These are phyloP conservation scores for Congeria kusceri DNA, from an alignment of 2,888 invertebrate genomes.

Conservation along the genomic window DNA sequence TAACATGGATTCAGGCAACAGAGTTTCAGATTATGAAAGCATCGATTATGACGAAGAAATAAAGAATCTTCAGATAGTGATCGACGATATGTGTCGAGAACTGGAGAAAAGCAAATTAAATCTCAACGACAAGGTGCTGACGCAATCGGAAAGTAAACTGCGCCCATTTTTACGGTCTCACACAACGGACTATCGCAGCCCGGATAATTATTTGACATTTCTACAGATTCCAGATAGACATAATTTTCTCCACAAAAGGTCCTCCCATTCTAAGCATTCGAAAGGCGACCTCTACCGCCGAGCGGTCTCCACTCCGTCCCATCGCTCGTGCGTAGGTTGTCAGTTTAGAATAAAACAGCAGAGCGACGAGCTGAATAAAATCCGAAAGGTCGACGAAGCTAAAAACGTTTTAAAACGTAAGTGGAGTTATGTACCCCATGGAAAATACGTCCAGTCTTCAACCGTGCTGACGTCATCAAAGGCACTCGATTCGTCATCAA, in stretches of 20 bases:
- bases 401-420: conserved; percentile 39
- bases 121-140: conserved; percentile 5
- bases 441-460: conserved; percentile 55
- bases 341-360: conserved; percentile 64
- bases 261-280: conserved; percentile 12
- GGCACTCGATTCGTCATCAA: not conserved
- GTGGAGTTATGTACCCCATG: conserved; percentile 65
- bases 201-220: not conserved
- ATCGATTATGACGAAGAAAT: conserved; percentile 59
- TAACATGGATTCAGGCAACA: not conserved
- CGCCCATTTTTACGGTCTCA: conserved; percentile 55
- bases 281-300: conserved; percentile 37
- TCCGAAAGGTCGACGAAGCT: conserved; percentile 18
- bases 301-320: conserved; percentile 39
- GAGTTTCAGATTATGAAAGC: conserved; percentile 7
- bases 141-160: conserved; percentile 17
- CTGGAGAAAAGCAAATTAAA: conserved; percentile 42
- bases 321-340: conserved; percentile 66
- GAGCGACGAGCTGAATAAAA: conserved; percentile 36
- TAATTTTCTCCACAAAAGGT: no score
- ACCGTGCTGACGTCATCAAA: conserved; percentile 12
- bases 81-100: conserved; percentile 51
- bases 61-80: conserved; percentile 48
- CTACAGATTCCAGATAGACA: conserved; percentile 49
- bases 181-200: conserved; percentile 40